These are phyloP conservation scores for Eilema griseolum DNA, from an alignment of 2,888 invertebrate genomes.

Conservation along the genomic window DNA sequence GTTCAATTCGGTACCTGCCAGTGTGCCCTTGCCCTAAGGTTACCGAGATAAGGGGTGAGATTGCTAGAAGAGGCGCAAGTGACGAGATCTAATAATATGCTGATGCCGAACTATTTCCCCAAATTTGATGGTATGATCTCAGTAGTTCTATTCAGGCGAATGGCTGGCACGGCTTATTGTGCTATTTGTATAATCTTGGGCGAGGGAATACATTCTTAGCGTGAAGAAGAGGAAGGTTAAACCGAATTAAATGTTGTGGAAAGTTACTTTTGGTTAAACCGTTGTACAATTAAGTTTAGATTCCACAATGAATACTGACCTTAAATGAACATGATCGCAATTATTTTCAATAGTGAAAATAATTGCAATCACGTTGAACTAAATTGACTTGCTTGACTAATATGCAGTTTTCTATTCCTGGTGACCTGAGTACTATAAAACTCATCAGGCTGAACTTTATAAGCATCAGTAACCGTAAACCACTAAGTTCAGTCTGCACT, in stretches of 20 bases:
- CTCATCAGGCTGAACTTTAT: background rate
- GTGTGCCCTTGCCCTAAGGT: conserved; percentile 55
- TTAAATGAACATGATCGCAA: too few relatives aligned
- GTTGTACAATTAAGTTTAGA: background rate
- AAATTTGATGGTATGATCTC: conserved; percentile 37
- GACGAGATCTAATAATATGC: conserved; percentile 43
- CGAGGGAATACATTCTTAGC: conserved; percentile 10
- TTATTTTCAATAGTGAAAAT: background rate
- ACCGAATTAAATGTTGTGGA: background rate
- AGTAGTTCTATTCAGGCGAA: conserved; percentile 42
- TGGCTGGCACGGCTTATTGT: conserved; percentile 46
- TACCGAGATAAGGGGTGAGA: conserved; percentile 80
- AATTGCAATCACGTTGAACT: too few relatives aligned
- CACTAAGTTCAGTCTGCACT: background rate
- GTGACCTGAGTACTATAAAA: too few relatives aligned
- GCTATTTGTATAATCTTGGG: conserved; percentile 16
- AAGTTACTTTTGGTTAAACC: background rate
- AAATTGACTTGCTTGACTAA: too few relatives aligned
- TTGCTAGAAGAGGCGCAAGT: conserved; percentile 66
- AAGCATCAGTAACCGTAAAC: background rate
- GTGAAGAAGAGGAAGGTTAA: background rate
- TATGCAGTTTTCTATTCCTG: too few relatives aligned
- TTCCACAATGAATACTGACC: background rate
- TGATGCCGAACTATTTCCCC: conserved; percentile 45
- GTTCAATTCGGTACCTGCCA: background rate